Base-by-base conservation (phyloP, 2,113 vertebrate species). In the Nannospalax galili region DNA sequence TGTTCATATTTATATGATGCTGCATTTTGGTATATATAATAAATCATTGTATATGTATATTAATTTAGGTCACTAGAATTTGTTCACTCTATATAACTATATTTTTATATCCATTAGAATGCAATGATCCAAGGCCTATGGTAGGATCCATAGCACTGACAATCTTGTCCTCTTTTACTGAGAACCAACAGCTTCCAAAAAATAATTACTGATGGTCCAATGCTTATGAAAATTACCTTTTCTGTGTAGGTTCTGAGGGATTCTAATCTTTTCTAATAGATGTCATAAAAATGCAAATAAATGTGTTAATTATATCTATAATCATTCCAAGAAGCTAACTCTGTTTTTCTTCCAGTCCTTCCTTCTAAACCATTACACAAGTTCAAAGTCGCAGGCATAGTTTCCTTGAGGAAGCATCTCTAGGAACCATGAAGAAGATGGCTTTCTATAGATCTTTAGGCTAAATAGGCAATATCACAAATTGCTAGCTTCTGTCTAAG, bases 381-480 rank as follows among this genome's bases (percentile, higher is more conserved):
- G 2, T 9, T 40, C 26, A 40, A 60, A 58, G 14, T n/a, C 37
- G 11, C 7, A 70, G 64, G 58, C 35, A 42, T 5, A 9, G 16
- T 67, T 90, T 15, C 42, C 48, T 67, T 67, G 26, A 79, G 19
- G 19, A 35, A 48, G 48, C 11, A 40, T 5, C 81, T 58, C 19
- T 1, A 74, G 4, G 14, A 35, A 19, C 37, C 5, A 19, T 58
- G 17, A 65, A 4, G n/a, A n/a, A n/a, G 1, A 48, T 3, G 24
- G 6, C 0, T 81, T 75, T n/a, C 1, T 0, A 3, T 30, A 10
- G 16, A 67, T 30, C 0, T 62, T 69, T 40, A 5, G 10, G 7
- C 22, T 37, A 35, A 92, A 60, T 7, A 75, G 1, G 3, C 30
- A 7, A 35, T 3, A 48, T 67, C 32, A 30, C 4, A 15, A 58